Percentiles rank a stretch among this genome's conserved stretches.
These are phyloP conservation scores for Geophilus truncorum DNA, from an alignment of 2,888 invertebrate genomes.

Conservation along the genomic window DNA sequence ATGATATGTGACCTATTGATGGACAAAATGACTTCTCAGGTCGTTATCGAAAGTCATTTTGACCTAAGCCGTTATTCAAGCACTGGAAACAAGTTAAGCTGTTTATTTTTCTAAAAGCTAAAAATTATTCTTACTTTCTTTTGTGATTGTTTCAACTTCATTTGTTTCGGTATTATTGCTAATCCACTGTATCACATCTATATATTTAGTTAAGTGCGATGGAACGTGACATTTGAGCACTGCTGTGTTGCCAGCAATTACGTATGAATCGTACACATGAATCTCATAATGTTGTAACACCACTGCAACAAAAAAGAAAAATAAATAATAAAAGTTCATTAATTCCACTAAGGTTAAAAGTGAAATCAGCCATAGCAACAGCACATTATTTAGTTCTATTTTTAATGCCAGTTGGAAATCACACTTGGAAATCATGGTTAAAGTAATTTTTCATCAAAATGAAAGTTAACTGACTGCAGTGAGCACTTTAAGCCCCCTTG, in stretches of 20 bases:
- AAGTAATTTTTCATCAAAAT: not conserved
- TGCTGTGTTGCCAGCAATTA: not conserved
- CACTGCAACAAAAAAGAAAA: not conserved
- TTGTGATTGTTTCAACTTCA: slow-evolving; percentile 5
- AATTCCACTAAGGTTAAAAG: not conserved
- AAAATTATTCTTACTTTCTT: not conserved
- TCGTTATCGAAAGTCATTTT: too few species aligned
- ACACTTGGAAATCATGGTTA: not conserved
- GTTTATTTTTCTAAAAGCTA: too few species aligned
- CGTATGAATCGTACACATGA: slow-evolving; percentile 1
- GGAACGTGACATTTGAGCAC: slow-evolving; percentile 23
- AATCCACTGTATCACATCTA: slow-evolving; percentile 22
- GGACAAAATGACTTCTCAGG: too few species aligned
- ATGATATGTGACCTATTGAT: too few species aligned
- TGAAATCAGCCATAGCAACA: not conserved
- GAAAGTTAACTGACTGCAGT: not conserved
- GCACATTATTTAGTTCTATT: not conserved
- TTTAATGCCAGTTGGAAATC: not conserved
- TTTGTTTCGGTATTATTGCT: slow-evolving; percentile 21
- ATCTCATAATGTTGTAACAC: not conserved
- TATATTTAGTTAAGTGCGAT: not conserved
- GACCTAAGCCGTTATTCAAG: too few species aligned
- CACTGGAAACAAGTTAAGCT: too few species aligned
- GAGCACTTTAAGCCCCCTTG: not conserved
- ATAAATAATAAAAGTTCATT: not conserved